Evolutionary conservation across 2,113 vertebrate genomes (phyloP), one percentile per base, ranked within the genome.

Genomic region (Vulpes ferrilata): DNA sequence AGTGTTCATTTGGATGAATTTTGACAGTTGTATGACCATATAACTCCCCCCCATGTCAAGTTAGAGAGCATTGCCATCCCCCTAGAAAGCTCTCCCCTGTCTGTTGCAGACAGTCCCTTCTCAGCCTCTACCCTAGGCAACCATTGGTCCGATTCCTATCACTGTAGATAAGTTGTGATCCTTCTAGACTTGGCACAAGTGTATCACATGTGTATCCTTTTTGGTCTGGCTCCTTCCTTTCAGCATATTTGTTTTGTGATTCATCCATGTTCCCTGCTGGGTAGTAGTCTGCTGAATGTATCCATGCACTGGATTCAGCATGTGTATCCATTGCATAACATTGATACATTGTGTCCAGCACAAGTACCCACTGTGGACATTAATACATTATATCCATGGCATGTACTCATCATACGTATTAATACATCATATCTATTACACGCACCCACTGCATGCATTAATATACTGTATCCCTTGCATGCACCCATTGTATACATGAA

Each of bases 271-370:
- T 4, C 11, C 1, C 1, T 15, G 48, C 59, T 16, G 19, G 55
- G 65, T 4, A 6, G 74, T 11, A 0, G 1, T 9, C 51, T 0
- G 5, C 11, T 0, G 0, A 32, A 2, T 2, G n/a, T 19, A 22
- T 30, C 23, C 4, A 3, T 10, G 11, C 20, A 43, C 5, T 7
- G 13, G 25, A 0, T 13, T n/a, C 7, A 17, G 35, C 5, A 4
- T 2, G 0, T 3, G 5, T 2, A 6, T 7, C 35, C 10, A 30
- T 1, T 30, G 51, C 23, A 17, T 17, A 22, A 13, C 22, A 57
- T 4, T 11, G 1, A 17, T 15, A 35, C 51, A 2, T 3, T 25
- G 12, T 32, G 12, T 13, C 48, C 43, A 11, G 7, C 2, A 2
- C 12, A 23, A 15, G 3, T 5, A n/a, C 4, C 17, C 4, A 3